A percentile compares a stretch with the other conserved stretches of the same genome.
Conservation (phyloP, 53 echinoderm and acorn worm genomes). For the Glandiceps talaboti region DNA sequence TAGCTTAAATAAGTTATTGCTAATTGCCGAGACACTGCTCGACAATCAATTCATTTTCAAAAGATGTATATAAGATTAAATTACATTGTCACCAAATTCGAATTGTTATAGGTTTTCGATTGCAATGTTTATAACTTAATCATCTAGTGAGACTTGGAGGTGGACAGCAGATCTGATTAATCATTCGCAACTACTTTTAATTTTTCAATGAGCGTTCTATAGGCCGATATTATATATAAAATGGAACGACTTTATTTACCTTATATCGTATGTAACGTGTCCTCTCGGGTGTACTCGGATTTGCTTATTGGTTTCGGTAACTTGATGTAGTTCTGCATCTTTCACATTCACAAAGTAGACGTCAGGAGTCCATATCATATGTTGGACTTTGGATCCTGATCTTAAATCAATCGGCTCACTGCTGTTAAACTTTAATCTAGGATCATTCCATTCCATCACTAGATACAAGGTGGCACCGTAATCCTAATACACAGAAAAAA, state of each 20-base stretch:
- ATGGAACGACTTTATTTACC: slow-evolving; percentile 1
- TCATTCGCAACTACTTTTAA: too few relatives aligned
- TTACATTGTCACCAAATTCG: too few relatives aligned
- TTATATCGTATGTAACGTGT: neutral
- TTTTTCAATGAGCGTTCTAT: too few relatives aligned
- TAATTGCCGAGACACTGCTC: too few relatives aligned
- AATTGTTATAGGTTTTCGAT: too few relatives aligned
- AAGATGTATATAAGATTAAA: too few relatives aligned
- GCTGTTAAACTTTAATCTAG: neutral
- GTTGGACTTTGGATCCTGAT: neutral
- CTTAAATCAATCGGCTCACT: neutral
- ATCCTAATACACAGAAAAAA: neutral
- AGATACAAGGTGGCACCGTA: neutral
- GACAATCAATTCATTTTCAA: too few relatives aligned
- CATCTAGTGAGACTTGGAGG: too few relatives aligned
- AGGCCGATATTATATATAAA: too few relatives aligned
- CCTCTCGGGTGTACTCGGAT: neutral
- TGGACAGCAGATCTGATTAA: too few relatives aligned
- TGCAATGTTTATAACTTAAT: too few relatives aligned
- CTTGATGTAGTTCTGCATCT: slow-evolving; percentile 6
- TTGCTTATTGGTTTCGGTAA: slow-evolving; percentile 6
- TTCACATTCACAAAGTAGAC: slow-evolving; percentile 17
- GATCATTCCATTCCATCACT: neutral
- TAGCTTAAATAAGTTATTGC: too few relatives aligned
- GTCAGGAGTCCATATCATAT: slow-evolving; percentile 15